Evolutionary conservation across 2,888 invertebrate species (phyloP), one percentile per base, ranked within the genome.

Genomic region (Agriopis marginaria): DNA sequence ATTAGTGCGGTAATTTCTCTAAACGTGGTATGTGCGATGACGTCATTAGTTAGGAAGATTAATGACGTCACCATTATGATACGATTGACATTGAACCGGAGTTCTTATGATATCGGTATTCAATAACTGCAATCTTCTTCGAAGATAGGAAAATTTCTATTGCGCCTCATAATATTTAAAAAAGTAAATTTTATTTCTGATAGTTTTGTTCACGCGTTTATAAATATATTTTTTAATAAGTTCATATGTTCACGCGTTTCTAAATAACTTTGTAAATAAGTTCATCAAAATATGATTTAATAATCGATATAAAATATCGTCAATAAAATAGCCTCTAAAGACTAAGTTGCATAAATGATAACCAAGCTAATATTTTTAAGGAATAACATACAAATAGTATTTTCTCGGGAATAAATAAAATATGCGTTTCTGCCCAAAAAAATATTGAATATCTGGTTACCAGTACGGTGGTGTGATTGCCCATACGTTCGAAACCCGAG

Each of bases 401-500:
- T 47, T 55, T 42, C 4, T 6, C 23, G 23, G 7, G 7, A 23
- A n/a, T n/a, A 7, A 32, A 58, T 7, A 45, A 32, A 45, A 58
- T 32, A 0, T 45, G 17, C 11, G 17, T 32, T 12, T 12, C 8
- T 17, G 39, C 17, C 7, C 12, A 7, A 45, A 53, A n/a, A 53
- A 54, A 45, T 7, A 17, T 7, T 47, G 14, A 60, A 69, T 69
- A 69, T 69, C 61, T 61, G 71, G 62, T 64, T 64, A 64, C 71
- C 51, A 49, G n/a, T 23, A 63, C 55, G 67, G 44, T 39, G 63
- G 81, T 84, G 82, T 77, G 81, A 75, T 81, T 78, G 65, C 75
- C 64, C 70, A 73, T 75, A 81, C 80, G 81, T 75, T 68, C 80
- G 88, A 86, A 88, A 85, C 77, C 80, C 82, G 84, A 89, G 93